Conservation (phyloP, 2,888 invertebrate genomes). For the Coleophora flavipennella region DNA sequence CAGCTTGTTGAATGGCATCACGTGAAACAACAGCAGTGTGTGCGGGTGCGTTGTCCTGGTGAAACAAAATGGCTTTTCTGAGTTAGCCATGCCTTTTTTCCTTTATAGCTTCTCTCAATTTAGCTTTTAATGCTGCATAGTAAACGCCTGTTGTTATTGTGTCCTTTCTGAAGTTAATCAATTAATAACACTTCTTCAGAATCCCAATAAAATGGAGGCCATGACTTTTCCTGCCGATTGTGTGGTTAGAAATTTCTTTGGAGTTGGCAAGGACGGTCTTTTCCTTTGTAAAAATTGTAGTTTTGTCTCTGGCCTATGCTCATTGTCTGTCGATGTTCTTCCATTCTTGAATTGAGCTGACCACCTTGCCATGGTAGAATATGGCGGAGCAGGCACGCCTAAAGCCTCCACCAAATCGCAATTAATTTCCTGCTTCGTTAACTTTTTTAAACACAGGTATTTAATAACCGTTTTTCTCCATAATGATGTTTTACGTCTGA, state of each 20-base stretch:
- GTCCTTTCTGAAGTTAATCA: background rate
- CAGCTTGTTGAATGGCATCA: background rate
- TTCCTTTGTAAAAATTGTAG: conserved; percentile 9
- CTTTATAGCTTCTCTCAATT: too few relatives aligned
- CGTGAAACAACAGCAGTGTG: background rate
- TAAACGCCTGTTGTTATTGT: background rate
- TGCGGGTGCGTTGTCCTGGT: background rate
- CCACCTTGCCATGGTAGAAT: conserved; percentile 1
- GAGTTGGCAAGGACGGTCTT: background rate
- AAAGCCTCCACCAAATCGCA: too few relatives aligned
- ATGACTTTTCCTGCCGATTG: background rate
- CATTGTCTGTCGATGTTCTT: background rate
- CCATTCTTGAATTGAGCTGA: background rate
- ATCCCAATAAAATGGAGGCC: background rate
- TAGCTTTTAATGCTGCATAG: background rate
- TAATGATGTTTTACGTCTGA: too few relatives aligned
- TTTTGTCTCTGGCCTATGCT: background rate
- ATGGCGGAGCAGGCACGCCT: background rate
- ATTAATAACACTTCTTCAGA: background rate
- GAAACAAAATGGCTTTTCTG: background rate
- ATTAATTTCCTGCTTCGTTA: too few relatives aligned
- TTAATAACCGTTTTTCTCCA: too few relatives aligned
- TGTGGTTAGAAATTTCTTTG: background rate
- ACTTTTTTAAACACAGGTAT: too few relatives aligned
- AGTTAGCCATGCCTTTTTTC: background rate